phyloP scores from a whole-genome alignment of 2,113 vertebrate genomes.

The Neofelis nebulosa region DNA sequence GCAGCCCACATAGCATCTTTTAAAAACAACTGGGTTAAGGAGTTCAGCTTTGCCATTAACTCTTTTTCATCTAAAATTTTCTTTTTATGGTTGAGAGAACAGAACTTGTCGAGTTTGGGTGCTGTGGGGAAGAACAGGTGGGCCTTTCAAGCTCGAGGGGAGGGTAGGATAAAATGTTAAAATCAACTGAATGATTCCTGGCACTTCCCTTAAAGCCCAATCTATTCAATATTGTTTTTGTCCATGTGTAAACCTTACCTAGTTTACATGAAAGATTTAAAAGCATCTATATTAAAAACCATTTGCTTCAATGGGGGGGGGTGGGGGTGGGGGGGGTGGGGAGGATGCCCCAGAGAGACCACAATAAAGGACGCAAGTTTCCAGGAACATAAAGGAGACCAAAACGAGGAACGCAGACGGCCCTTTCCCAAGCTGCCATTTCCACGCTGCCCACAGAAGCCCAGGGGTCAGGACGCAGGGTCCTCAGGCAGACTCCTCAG shows the following conservation, averaged over 20 bases:
- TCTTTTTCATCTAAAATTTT: background rate
- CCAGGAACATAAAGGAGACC: background rate
- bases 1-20: background rate
- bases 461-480: background rate
- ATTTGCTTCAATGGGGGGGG: background rate
- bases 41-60: background rate
- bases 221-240: background rate
- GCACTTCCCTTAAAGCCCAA: background rate
- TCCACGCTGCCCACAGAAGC: background rate
- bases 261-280: background rate
- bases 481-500: background rate
- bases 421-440: background rate
- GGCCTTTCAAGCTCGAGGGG: background rate
- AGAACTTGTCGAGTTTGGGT: background rate
- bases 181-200: background rate
- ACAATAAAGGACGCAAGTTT: background rate
- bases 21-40: background rate
- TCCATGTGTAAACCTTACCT: background rate
- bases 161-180: background rate
- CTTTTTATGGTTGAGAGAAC: background rate
- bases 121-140: background rate
- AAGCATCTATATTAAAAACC: background rate
- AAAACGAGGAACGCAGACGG: background rate
- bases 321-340: no score
- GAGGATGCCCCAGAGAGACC: background rate